phyloP scores from a whole-genome alignment of 2,113 vertebrate species.

The Dromaius novaehollandiae region DNA sequence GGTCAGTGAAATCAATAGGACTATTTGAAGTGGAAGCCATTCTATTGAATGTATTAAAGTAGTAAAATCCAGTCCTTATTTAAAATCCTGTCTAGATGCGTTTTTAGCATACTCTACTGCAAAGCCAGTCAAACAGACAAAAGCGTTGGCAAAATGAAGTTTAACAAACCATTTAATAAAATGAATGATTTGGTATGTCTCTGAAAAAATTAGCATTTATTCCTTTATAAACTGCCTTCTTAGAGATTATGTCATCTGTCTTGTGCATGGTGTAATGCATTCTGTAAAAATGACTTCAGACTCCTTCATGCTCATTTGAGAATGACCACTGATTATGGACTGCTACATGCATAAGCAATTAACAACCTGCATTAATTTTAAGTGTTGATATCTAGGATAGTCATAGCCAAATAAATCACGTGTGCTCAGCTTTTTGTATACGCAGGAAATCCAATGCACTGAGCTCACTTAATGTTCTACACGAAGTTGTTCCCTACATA shows the following conservation, averaged over 20 bases:
- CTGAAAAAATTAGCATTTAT: constrained; percentile 8
- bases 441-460: background rate
- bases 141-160: background rate
- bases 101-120: background rate
- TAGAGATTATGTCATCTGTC: background rate
- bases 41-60: background rate
- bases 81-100: background rate
- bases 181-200: background rate
- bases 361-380: constrained; percentile 3
- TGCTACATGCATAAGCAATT: background rate
- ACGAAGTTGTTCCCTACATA: background rate
- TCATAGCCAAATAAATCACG: background rate
- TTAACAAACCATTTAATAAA: constrained; percentile 48
- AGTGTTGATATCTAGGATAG: background rate
- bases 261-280: background rate
- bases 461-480: background rate
- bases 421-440: background rate
- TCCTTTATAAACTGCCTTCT: background rate
- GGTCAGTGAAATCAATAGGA: background rate
- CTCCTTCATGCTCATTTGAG: background rate
- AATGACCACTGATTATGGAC: background rate
- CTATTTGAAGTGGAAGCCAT: background rate
- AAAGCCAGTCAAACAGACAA: constrained; percentile 22
- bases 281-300: constrained; percentile 1
- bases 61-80: background rate